phyloP scores from a whole-genome alignment of 2,888 invertebrate genomes.

The Alloplasta piceator region DNA sequence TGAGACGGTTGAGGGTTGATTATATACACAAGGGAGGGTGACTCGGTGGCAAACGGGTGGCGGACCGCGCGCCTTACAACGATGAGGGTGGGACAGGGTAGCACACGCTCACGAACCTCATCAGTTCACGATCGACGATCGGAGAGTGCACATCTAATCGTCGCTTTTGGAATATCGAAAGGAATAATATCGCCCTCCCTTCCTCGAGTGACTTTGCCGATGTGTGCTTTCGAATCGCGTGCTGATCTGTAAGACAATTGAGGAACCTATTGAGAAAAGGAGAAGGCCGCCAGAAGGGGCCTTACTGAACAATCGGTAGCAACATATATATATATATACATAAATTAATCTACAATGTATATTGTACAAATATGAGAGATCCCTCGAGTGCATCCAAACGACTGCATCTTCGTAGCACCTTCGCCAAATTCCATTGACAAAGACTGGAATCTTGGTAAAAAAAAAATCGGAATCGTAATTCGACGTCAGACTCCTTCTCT shows the following conservation, averaged over 20 bases:
- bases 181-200: constrained; percentile 17
- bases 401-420: background rate
- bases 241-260: constrained; percentile 2
- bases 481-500: too few species aligned
- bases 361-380: constrained; percentile 21
- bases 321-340: constrained; percentile 6
- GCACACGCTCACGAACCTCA: constrained; percentile 65
- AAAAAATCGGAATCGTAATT: background rate
- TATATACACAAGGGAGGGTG: constrained; percentile 36
- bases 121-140: constrained; percentile 69
- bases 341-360: constrained; percentile 3
- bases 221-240: constrained; percentile 38
- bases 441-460: background rate
- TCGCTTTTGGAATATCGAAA: constrained; percentile 32
- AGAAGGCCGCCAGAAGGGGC: background rate
- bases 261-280: constrained; percentile 3
- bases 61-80: constrained; percentile 42
- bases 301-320: background rate
- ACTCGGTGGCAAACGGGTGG: constrained; percentile 45
- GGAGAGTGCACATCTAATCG: constrained; percentile 61
- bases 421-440: background rate
- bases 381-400: background rate
- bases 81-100: constrained; percentile 62
- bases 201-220: constrained; percentile 5
- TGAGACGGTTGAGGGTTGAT: constrained; percentile 44